Conservation (phyloP, 2,113 vertebrate species). For the Sinosuthora webbiana region DNA sequence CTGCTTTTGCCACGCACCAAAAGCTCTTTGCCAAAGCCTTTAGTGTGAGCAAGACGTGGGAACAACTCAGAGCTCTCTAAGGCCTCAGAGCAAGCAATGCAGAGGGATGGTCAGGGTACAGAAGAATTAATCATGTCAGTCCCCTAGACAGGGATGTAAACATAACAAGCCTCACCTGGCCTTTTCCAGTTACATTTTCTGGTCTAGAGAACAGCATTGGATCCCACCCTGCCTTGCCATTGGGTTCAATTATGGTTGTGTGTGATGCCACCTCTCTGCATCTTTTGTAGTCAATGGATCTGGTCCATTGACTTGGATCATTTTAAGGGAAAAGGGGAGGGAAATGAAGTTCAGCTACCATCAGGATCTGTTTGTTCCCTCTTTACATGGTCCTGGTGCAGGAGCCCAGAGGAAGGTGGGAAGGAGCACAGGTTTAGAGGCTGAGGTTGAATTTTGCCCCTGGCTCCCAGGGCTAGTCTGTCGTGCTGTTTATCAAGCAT, state of each 20-base stretch:
- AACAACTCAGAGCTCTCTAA: not conserved
- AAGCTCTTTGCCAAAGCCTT: not conserved
- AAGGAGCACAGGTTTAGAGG: not conserved
- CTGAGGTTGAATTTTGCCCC: not conserved
- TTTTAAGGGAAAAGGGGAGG: not conserved
- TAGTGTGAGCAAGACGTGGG: accelerated
- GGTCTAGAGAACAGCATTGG: not conserved
- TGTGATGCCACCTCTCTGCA: not conserved
- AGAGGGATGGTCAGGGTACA: not conserved
- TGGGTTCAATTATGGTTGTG: not conserved
- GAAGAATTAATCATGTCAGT: not conserved
- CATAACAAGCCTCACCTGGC: not conserved
- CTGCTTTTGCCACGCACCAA: not conserved
- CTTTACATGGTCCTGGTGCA: not conserved
- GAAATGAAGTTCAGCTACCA: not conserved
- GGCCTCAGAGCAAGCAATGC: not conserved
- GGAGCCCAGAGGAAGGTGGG: not conserved
- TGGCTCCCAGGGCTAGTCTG: not conserved
- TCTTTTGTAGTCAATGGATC: not conserved
- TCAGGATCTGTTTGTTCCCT: not conserved
- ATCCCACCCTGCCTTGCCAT: not conserved
- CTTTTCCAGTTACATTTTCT: not conserved
- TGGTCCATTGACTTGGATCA: not conserved
- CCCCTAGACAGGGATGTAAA: not conserved
- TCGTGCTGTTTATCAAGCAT: not conserved